phyloP scores from a whole-genome alignment of 2,113 vertebrate species.

The Notarius lentiginosus region DNA sequence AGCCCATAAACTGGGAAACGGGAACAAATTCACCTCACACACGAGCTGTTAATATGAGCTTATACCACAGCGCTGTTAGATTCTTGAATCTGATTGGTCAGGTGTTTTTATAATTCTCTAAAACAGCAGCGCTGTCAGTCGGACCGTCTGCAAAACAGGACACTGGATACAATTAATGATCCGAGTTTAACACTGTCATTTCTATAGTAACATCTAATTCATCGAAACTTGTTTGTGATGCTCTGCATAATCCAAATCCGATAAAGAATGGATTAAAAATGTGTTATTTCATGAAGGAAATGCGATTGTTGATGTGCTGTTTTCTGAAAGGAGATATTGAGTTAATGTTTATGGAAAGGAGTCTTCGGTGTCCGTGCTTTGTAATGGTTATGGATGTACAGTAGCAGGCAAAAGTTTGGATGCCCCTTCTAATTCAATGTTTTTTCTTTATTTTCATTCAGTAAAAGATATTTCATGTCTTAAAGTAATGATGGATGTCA shows the following conservation, averaged over 20 bases:
- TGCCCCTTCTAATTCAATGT: no score
- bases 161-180: not conserved
- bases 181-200: not conserved
- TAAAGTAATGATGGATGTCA: no score
- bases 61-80: not conserved
- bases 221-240: not conserved
- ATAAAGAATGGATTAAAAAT: not conserved
- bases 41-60: not conserved
- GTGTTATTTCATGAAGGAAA: no score
- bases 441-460: no score
- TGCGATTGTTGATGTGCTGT: not conserved
- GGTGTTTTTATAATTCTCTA: not conserved
- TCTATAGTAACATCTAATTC: not conserved
- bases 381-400: no score
- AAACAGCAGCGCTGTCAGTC: not conserved
- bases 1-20: not conserved
- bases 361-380: not conserved
- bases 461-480: no score
- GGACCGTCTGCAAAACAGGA: not conserved
- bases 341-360: not conserved
- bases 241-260: not conserved
- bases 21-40: not conserved
- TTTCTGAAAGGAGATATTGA: not conserved
- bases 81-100: not conserved
- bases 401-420: no score